Evolutionary conservation across 2,888 invertebrate genomes (phyloP).

Genomic region (Drosophila algonquin): DNA sequence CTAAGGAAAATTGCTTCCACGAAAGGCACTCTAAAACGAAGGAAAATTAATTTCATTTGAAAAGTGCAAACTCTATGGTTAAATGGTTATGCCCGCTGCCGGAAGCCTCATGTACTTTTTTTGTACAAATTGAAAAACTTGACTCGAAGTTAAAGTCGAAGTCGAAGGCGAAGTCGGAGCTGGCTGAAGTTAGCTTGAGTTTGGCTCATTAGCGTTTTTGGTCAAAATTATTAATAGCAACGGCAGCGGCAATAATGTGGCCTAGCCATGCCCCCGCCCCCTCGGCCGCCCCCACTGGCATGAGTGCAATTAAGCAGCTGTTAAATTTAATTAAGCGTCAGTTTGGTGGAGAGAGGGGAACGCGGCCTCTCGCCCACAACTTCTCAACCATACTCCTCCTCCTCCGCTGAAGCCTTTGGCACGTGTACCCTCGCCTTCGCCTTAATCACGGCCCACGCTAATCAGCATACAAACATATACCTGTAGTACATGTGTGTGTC

Average conservation of each 20-base stretch:
- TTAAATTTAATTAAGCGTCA: conserved; percentile 76
- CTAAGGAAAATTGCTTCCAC: neutral
- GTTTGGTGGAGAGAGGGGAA: conserved; percentile 18
- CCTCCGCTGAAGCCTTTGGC: conserved; percentile 62
- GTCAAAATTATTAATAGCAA: conserved; percentile 76
- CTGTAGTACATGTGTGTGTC: conserved; percentile 5
- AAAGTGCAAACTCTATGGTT: conserved; percentile 14
- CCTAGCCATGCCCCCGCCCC: conserved; percentile 10
- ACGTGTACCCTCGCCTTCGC: conserved; percentile 31
- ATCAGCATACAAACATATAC: conserved; percentile 60
- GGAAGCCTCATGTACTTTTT: conserved; percentile 24
- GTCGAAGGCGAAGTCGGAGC: conserved; percentile 52
- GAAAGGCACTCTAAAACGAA: conserved; percentile 7
- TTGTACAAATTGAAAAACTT: conserved; percentile 74
- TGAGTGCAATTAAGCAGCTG: conserved; percentile 74
- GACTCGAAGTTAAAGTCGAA: conserved; percentile 30
- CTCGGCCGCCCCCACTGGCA: conserved; percentile 29
- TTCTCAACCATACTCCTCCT: neutral
- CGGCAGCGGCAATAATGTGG: conserved; percentile 15
- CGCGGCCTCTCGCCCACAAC: conserved; percentile 10
- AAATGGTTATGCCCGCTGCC: conserved; percentile 15
- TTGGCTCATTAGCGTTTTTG: conserved; percentile 76
- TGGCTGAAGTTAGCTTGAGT: conserved; percentile 63
- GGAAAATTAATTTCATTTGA: conserved; percentile 12
- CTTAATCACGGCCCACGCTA: conserved; percentile 61